Conservation (phyloP, 2,888 invertebrate species). For the Keiferia lycopersicella region DNA sequence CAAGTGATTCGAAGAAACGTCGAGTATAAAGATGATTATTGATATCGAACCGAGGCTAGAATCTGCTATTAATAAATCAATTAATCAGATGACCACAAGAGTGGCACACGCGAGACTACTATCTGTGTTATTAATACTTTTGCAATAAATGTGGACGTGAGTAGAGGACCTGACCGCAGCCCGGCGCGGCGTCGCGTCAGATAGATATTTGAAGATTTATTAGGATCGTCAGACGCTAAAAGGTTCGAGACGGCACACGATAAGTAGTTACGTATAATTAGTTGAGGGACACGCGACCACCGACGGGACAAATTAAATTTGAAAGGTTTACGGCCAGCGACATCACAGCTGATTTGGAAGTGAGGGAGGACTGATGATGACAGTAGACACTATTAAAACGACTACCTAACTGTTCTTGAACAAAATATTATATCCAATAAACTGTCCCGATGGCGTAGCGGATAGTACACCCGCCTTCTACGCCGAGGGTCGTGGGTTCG, state of each 20-base stretch:
- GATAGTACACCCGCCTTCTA: too few species aligned
- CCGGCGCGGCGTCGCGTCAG: slow-evolving; percentile 46
- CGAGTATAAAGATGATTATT: background rate
- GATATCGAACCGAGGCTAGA: slow-evolving; percentile 14
- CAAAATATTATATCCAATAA: too few species aligned
- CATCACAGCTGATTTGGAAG: slow-evolving; percentile 11
- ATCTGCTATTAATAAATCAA: slow-evolving; percentile 24
- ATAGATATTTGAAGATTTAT: slow-evolving; percentile 75
- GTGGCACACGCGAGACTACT: slow-evolving; percentile 37
- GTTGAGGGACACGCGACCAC: slow-evolving; percentile 73
- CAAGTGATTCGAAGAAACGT: background rate
- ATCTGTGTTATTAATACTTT: slow-evolving; percentile 58
- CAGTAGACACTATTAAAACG: slow-evolving; percentile 4
- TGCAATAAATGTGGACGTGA: slow-evolving; percentile 62
- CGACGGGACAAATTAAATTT: slow-evolving; percentile 41
- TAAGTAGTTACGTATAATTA: slow-evolving; percentile 73
- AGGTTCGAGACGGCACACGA: slow-evolving; percentile 66
- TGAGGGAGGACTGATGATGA: background rate
- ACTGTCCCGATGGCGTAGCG: too few species aligned
- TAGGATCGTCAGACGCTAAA: slow-evolving; percentile 68
- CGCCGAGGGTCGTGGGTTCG: too few species aligned
- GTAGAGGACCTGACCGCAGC: slow-evolving; percentile 38
- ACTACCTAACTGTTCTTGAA: background rate
- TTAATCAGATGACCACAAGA: slow-evolving; percentile 28
- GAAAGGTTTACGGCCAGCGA: slow-evolving; percentile 24